These are phyloP conservation scores for Fragum whitleyi DNA, from an alignment of 2,888 invertebrate species.

Conservation along the genomic window DNA sequence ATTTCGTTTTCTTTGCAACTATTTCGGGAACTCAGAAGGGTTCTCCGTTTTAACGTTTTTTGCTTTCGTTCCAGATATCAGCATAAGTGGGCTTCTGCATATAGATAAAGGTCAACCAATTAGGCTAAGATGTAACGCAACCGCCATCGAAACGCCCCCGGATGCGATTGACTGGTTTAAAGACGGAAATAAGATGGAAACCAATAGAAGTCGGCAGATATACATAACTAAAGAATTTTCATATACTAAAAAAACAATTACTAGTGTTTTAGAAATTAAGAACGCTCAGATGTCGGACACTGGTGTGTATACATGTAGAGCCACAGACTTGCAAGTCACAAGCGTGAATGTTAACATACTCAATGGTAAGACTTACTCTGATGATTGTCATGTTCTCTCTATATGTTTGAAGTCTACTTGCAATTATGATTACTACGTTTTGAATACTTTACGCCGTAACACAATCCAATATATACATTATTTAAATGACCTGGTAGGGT, in stretches of 20 bases:
- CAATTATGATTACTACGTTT: neutral
- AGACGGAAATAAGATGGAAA: slow-evolving; percentile 65
- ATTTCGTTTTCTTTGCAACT: no score
- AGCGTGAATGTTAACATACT: slow-evolving; percentile 75
- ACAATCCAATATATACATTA: no score
- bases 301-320: slow-evolving; percentile 77
- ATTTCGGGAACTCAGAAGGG: no score
- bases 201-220: slow-evolving; percentile 41
- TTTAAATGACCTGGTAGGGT: no score
- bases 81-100: slow-evolving; percentile 62
- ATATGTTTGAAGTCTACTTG: neutral
- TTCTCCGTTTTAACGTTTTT: neutral
- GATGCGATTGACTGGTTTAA: slow-evolving; percentile 72
- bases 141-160: slow-evolving; percentile 61
- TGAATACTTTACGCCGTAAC: no score
- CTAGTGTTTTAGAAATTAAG: slow-evolving; percentile 70
- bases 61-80: slow-evolving; percentile 59
- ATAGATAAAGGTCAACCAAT: slow-evolving; percentile 63
- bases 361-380: slow-evolving; percentile 70
- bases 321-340: slow-evolving; percentile 71
- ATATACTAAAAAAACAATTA: slow-evolving; percentile 66
- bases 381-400: neutral
- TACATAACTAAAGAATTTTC: slow-evolving; percentile 60
- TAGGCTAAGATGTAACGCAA: slow-evolving; percentile 64
- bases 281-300: slow-evolving; percentile 72